Conservation (phyloP, 2,888 invertebrate species). For the Hemistola chrysoprasaria region DNA sequence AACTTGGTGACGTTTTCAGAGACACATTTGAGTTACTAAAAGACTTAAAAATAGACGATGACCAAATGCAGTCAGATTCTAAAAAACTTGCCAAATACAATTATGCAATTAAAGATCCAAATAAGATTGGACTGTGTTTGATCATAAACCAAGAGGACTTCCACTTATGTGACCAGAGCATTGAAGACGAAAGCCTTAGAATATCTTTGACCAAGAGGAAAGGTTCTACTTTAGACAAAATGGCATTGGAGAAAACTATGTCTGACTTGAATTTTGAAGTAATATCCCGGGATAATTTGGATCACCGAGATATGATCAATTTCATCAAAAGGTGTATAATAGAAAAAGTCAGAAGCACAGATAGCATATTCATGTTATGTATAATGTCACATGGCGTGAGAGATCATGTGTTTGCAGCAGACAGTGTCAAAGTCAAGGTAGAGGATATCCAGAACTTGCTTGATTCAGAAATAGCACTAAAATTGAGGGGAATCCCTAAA, state of each 20-base stretch:
- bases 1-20: slow-evolving; percentile 39
- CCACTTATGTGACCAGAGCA: slow-evolving; percentile 58
- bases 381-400: slow-evolving; percentile 70
- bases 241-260: slow-evolving; percentile 56
- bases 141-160: slow-evolving; percentile 72
- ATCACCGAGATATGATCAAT: slow-evolving; percentile 50
- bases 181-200: slow-evolving; percentile 38
- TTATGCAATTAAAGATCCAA: slow-evolving; percentile 59
- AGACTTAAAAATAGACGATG: slow-evolving; percentile 41
- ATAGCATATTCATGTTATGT: slow-evolving; percentile 70
- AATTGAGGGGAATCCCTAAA: slow-evolving; percentile 61
- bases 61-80: slow-evolving; percentile 50
- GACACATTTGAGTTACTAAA: slow-evolving; percentile 46
- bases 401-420: slow-evolving; percentile 67
- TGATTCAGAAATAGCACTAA: slow-evolving; percentile 53
- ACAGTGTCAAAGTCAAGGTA: slow-evolving; percentile 65
- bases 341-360: slow-evolving; percentile 46
- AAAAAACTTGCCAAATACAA: slow-evolving; percentile 36
- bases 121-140: slow-evolving; percentile 62
- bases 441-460: slow-evolving; percentile 63
- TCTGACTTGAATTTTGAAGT: slow-evolving; percentile 59
- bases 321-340: slow-evolving; percentile 54
- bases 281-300: slow-evolving; percentile 50
- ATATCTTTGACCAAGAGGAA: slow-evolving; percentile 43
- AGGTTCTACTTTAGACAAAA: slow-evolving; percentile 60